Conservation (phyloP, 1,140 invertebrate species). For the Heterodera schachtii region DNA sequence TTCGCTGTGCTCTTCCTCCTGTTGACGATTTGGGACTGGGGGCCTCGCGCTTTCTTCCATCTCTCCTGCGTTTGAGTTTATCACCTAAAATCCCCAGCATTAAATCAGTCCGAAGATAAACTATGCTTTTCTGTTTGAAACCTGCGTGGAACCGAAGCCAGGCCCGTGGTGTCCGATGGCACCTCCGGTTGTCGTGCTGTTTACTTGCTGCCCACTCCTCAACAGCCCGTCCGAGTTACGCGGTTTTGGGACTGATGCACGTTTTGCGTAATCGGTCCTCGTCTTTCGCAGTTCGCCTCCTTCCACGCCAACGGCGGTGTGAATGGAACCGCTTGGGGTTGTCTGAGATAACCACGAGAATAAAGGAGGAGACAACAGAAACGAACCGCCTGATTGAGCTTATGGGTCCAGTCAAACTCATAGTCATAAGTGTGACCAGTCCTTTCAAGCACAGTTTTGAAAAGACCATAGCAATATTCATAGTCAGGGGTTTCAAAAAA, state of each 20-base stretch:
- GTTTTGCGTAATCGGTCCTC: constrained; percentile 31
- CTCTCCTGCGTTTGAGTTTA: constrained; percentile 63
- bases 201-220: constrained; percentile 27
- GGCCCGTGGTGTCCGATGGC: constrained; percentile 39
- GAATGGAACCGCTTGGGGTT: constrained; percentile 63
- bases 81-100: constrained; percentile 45
- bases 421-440: constrained; percentile 61
- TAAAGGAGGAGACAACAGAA: constrained; percentile 4
- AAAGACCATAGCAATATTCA: constrained; percentile 75
- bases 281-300: constrained; percentile 31
- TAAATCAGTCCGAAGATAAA: neutral
- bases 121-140: constrained; percentile 5
- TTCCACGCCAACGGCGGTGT: constrained; percentile 41
- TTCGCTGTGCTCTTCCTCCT: constrained; percentile 60
- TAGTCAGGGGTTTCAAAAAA: constrained; percentile 99
- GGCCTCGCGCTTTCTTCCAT: constrained; percentile 43
- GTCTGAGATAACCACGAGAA: constrained; percentile 47
- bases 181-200: constrained; percentile 32
- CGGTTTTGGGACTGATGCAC: constrained; percentile 44
- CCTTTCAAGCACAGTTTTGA: constrained; percentile 63
- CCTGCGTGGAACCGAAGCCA: constrained; percentile 59
- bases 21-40: neutral
- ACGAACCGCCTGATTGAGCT: constrained; percentile 61
- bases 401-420: constrained; percentile 65
- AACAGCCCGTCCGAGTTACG: constrained; percentile 48